A percentile compares a stretch with the other conserved stretches of the same genome.
phyloP scores from a whole-genome alignment of 2,797 vertebrate genomes.

The Sebastes hubbsi region DNA sequence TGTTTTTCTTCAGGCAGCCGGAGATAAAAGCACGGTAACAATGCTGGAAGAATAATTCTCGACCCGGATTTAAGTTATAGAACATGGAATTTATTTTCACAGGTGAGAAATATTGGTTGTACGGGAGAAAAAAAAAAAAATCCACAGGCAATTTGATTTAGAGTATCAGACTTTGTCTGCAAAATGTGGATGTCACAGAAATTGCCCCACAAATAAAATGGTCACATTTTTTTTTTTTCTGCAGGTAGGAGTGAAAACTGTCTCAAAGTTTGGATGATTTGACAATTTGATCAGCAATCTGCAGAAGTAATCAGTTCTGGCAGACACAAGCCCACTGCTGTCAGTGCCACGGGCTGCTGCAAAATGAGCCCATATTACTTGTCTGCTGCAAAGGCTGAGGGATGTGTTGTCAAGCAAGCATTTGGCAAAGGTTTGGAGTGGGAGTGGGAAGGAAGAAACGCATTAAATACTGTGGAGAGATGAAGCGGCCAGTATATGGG shows the following conservation, averaged over 20 bases:
- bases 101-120: neutral
- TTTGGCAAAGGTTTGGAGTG: conserved; percentile 60
- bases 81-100: conserved; percentile 21
- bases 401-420: conserved; percentile 63
- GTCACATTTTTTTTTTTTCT: conserved; percentile 22
- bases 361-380: conserved; percentile 68
- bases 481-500: conserved; percentile 47
- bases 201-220: conserved; percentile 40
- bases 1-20: conserved; percentile 31
- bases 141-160: conserved; percentile 11
- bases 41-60: conserved; percentile 16
- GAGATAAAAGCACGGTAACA: conserved; percentile 52
- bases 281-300: conserved; percentile 72
- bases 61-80: conserved; percentile 29
- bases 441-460: conserved; percentile 48
- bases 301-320: conserved; percentile 61
- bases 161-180: conserved; percentile 2
- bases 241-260: conserved; percentile 32
- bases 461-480: conserved; percentile 71
- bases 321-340: conserved; percentile 59
- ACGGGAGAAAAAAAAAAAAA: neutral
- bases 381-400: conserved; percentile 56
- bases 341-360: conserved; percentile 52
- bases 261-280: conserved; percentile 57
- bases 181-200: conserved; percentile 18